Evolutionary conservation across 2,888 invertebrate genomes (phyloP).

Genomic region (Orthosia gracilis): DNA sequence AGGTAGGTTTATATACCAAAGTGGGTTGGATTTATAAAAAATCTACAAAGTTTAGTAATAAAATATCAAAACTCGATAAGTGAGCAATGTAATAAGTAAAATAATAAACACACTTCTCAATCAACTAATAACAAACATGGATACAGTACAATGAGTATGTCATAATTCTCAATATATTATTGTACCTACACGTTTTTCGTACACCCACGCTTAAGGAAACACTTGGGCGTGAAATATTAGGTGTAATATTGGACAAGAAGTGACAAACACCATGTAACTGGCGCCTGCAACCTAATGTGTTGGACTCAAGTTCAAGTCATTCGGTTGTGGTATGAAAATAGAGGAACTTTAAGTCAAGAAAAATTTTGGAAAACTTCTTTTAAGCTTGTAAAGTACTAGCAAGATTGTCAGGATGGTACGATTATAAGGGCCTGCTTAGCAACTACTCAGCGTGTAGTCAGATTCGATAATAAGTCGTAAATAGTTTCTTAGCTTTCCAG

Average conservation of each 20-base stretch:
- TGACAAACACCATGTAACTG: slow-evolving; percentile 38
- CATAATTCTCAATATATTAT: too few species aligned
- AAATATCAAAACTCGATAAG: too few species aligned
- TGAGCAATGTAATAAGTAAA: too few species aligned
- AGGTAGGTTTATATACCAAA: too few species aligned
- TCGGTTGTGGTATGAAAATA: background rate
- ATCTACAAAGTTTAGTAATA: too few species aligned
- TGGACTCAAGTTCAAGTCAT: slow-evolving; percentile 23
- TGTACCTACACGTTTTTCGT: slow-evolving; percentile 24
- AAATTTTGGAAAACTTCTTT: slow-evolving; percentile 1
- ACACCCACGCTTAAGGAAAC: slow-evolving; percentile 19
- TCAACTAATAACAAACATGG: too few species aligned
- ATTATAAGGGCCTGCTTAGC: background rate
- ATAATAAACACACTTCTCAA: too few species aligned
- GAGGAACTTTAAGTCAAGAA: background rate
- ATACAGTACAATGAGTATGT: too few species aligned
- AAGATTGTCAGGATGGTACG: too few species aligned
- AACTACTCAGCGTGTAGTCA: too few species aligned
- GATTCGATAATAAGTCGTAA: background rate
- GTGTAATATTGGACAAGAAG: slow-evolving; percentile 18
- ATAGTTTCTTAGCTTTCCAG: background rate
- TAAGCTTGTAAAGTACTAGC: background rate
- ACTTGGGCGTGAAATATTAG: slow-evolving; percentile 23
- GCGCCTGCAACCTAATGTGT: slow-evolving; percentile 9
- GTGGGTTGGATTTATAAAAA: too few species aligned